phyloP scores from a whole-genome alignment of 2,113 vertebrate genomes.

The Pachypanchax playfairii region DNA sequence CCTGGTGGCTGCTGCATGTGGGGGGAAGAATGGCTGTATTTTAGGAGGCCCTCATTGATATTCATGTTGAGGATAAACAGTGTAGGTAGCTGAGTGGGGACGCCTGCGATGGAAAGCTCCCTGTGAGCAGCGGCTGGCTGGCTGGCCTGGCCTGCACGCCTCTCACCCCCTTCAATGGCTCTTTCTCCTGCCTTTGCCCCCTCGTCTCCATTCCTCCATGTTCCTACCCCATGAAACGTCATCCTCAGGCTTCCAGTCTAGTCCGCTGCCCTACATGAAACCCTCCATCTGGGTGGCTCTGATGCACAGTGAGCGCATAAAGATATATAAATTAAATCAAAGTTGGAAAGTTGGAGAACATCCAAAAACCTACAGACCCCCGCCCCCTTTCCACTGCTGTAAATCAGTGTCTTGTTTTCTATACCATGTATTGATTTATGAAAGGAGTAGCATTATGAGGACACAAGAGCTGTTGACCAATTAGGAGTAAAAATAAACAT shows the following conservation, averaged over 20 bases:
- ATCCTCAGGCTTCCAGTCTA: constrained; percentile 61
- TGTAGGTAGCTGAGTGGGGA: constrained; percentile 79
- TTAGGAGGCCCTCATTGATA: constrained; percentile 76
- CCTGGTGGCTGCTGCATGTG: constrained; percentile 69
- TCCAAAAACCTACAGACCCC: constrained; percentile 55
- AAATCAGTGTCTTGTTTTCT: constrained; percentile 75
- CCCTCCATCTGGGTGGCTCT: constrained; percentile 76
- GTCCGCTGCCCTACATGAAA: constrained; percentile 62
- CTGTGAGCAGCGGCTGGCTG: constrained; percentile 75
- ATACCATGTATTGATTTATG: constrained; percentile 65
- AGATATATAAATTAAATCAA: constrained; percentile 79
- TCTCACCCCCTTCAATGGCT: constrained; percentile 78
- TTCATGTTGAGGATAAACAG: constrained; percentile 79
- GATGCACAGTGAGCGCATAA: constrained; percentile 70
- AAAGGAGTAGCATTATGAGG: constrained; percentile 53
- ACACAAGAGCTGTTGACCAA: constrained; percentile 56
- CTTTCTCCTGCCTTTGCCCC: constrained; percentile 74
- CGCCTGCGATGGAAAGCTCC: constrained; percentile 79
- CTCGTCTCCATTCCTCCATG: constrained; percentile 61
- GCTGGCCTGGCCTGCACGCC: constrained; percentile 69
- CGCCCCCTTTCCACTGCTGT: constrained; percentile 50
- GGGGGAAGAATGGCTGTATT: constrained; percentile 73
- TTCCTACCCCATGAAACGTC: constrained; percentile 60
- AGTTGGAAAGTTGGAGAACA: constrained; percentile 72
- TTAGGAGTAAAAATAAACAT: constrained; percentile 73